phyloP scores from a whole-genome alignment of 2,113 vertebrate genomes.

The Nannospalax galili region DNA sequence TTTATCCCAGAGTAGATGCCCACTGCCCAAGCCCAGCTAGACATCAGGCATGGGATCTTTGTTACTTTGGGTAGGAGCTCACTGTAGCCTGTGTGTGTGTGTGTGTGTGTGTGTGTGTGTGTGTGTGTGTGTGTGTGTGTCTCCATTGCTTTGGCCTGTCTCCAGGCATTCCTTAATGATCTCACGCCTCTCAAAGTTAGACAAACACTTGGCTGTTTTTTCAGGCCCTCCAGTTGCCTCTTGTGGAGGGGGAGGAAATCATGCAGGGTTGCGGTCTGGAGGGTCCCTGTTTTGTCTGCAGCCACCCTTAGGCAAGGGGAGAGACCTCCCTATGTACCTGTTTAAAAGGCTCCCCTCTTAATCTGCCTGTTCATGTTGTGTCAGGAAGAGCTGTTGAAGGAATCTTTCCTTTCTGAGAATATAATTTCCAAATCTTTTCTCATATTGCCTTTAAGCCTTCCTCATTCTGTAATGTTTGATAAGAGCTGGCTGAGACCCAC shows the following conservation, averaged over 20 bases:
- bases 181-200: constrained; percentile 43
- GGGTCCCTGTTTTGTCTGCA: background rate
- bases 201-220: constrained; percentile 64
- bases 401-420: background rate
- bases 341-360: background rate
- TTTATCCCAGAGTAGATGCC: background rate
- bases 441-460: background rate
- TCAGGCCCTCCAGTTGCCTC: background rate
- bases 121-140: background rate
- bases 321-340: background rate
- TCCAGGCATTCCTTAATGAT: constrained; percentile 13
- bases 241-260: background rate
- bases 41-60: background rate
- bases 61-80: background rate
- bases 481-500: background rate
- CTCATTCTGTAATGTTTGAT: background rate
- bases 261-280: background rate
- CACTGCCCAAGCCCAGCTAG: background rate
- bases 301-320: background rate
- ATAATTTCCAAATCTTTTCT: background rate
- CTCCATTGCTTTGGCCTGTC: constrained; percentile 52
- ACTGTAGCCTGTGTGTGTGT: background rate
- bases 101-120: background rate
- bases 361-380: background rate
- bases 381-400: background rate